These are phyloP conservation scores for Drosophila robusta DNA, from an alignment of 2,888 invertebrate species.

Conservation along the genomic window DNA sequence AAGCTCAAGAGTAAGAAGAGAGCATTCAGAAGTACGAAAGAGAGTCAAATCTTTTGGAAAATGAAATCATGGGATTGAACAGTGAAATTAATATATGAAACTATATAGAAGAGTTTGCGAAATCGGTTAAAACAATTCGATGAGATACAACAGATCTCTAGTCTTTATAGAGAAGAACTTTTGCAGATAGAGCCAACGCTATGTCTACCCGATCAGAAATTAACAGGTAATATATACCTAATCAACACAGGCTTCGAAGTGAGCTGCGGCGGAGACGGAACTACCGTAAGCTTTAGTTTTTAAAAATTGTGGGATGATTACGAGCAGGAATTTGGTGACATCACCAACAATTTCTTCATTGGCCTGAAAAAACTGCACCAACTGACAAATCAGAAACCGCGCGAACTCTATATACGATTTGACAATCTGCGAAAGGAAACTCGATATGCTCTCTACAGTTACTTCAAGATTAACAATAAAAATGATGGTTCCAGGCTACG, in stretches of 20 bases:
- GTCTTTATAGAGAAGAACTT: neutral
- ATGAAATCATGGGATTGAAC: neutral
- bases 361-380: slow-evolving; percentile 88
- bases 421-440: slow-evolving; percentile 87
- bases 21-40: neutral
- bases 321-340: slow-evolving; percentile 89
- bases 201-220: slow-evolving; percentile 7
- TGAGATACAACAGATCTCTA: neutral
- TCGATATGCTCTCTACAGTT: slow-evolving; percentile 87
- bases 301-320: slow-evolving; percentile 88
- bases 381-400: slow-evolving; percentile 70
- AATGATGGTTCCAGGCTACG: neutral
- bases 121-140: neutral
- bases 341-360: slow-evolving; percentile 89
- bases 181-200: slow-evolving; percentile 13
- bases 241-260: slow-evolving; percentile 86
- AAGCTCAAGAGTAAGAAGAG: neutral
- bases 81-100: neutral
- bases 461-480: slow-evolving; percentile 2
- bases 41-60: neutral
- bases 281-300: slow-evolving; percentile 87
- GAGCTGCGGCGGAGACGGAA: slow-evolving; percentile 84
- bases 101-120: neutral
- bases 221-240: neutral
- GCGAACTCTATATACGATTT: slow-evolving; percentile 87